Evolutionary conservation across 2,797 vertebrate species (phyloP).

Genomic region (Rhynchotus rufescens): DNA sequence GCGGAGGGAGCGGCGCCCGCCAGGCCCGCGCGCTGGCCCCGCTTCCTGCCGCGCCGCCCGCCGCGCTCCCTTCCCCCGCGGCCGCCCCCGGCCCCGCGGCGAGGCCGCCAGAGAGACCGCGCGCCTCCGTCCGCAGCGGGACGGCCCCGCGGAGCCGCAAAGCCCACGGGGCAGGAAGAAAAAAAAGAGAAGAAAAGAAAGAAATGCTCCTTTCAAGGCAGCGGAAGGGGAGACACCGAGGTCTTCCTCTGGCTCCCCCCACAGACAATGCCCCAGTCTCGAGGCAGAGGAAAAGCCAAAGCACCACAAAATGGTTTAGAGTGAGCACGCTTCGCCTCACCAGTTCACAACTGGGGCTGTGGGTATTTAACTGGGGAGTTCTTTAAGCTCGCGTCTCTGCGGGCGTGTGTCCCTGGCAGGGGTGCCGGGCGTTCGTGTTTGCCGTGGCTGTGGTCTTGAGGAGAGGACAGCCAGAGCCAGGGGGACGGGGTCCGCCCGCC

Average conservation of each 20-base stretch:
- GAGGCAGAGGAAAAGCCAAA: background rate
- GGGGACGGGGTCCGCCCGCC: background rate
- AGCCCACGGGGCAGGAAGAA: background rate
- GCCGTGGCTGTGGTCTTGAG: slow-evolving; percentile 19
- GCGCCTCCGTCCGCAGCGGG: slow-evolving; percentile 32
- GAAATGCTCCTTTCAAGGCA: background rate
- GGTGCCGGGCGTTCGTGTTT: slow-evolving; percentile 9
- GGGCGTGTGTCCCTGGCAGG: slow-evolving; percentile 36
- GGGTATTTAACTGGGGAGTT: slow-evolving; percentile 35
- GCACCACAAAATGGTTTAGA: background rate
- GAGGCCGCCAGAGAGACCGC: background rate
- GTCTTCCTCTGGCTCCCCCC: background rate
- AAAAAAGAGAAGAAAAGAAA: background rate
- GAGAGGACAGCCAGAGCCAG: background rate
- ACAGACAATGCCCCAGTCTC: background rate
- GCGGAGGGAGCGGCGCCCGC: too few relatives aligned
- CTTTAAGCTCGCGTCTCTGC: slow-evolving; percentile 38
- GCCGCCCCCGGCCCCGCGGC: background rate
- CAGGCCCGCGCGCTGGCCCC: background rate
- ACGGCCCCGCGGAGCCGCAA: slow-evolving; percentile 13
- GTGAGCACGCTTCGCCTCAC: background rate
- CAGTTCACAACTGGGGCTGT: background rate
- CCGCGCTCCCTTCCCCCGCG: slow-evolving; percentile 1
- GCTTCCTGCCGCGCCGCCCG: background rate
- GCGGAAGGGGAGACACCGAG: background rate